Percentiles rank a stretch among this genome's conserved stretches.
Evolutionary conservation across 2,113 vertebrate species (phyloP).

Genomic region (Corythornis vintsioides): DNA sequence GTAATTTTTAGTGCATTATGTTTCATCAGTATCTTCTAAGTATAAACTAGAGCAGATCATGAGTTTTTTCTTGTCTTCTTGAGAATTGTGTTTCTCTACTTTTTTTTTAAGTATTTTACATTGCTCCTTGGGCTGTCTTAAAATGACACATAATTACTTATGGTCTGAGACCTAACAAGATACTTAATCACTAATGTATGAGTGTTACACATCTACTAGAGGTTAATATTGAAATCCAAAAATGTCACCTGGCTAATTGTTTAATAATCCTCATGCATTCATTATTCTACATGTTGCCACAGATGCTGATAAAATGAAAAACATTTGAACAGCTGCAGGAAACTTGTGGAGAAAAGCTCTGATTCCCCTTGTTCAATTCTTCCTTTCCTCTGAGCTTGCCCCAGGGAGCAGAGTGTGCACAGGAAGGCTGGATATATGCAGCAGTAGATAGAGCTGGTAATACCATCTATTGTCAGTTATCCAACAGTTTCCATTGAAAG

Average conservation of each 20-base stretch:
- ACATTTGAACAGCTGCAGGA: background rate
- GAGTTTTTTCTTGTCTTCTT: background rate
- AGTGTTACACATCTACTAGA: background rate
- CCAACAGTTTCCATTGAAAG: background rate
- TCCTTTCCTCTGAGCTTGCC: background rate
- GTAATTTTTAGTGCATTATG: background rate
- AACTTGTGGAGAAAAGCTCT: background rate
- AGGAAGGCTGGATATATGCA: background rate
- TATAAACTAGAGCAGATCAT: background rate
- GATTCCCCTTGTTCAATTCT: background rate
- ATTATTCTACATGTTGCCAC: background rate
- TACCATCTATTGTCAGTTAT: background rate
- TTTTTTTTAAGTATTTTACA: background rate
- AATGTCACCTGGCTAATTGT: background rate
- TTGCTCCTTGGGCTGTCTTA: background rate
- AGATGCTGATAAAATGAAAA: background rate
- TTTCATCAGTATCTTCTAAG: background rate
- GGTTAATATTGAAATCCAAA: background rate
- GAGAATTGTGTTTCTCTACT: background rate
- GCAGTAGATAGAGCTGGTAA: background rate
- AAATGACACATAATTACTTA: background rate
- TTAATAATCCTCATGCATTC: background rate
- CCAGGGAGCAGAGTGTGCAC: background rate
- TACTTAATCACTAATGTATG: background rate
- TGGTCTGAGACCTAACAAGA: background rate